Evolutionary conservation across 2,797 vertebrate genomes (phyloP), one percentile per base, ranked within the genome.

Genomic region (Triplophysa yarkandensis): DNA sequence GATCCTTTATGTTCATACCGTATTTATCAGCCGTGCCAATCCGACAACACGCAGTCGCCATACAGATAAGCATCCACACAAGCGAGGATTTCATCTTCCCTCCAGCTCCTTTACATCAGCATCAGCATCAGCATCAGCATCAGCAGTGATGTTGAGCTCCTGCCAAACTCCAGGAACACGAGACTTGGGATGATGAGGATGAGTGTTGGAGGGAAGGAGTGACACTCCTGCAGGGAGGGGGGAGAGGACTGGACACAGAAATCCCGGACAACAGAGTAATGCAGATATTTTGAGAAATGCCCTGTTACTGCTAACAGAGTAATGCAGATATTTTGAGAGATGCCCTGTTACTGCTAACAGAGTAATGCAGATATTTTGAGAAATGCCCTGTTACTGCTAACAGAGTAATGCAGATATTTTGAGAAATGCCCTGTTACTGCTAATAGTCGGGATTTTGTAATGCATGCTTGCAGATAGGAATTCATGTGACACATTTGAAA

Each of bases 1-100:
- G 67, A 60, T 64, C 50, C 19, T 66, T 28, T 25, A 34, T 55
- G 36, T 14, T 66, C 82, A 58, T 88, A 93, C 92, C 92, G 88
- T 93, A 89, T 88, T 83, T 83, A 74, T 84, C 80, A 80, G 89
- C 87, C 77, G 81, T 77, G 80, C 86, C 86, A 23, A 90, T 85
- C 76, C 85, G 89, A 74, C 86, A 89, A 66, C 86, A 89, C 64
- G 88, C 85, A 75, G 88, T 88, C 86, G 92, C 84, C 81, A 91
- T 79, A 86, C 86, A 87, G 70, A 92, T 78, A 71, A 86, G 60
- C 17, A 85, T 84, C 88, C 86, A 85, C 61, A 92, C 84, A 80
- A 87, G 88, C 84, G 82, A 78, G 71, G 86, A 89, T 84, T 77
- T 86, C 91, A 92, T 93, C 85, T 78, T 82, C 76, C 87, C 71